phyloP scores from a whole-genome alignment of 2,888 invertebrate species.

The Thumatha senex region DNA sequence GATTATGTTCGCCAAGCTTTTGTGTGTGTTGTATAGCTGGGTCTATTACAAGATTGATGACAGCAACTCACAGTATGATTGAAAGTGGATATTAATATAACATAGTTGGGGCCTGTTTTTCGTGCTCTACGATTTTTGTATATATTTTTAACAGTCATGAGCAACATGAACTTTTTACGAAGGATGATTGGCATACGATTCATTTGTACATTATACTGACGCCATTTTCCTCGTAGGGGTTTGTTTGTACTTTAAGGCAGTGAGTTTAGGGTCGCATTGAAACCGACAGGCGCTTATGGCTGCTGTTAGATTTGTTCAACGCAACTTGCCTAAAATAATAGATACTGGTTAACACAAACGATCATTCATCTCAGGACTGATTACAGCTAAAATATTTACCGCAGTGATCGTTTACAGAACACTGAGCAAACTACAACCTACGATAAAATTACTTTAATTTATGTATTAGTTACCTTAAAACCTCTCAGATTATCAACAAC shows the following conservation, averaged over 20 bases:
- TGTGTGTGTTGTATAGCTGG: not conserved
- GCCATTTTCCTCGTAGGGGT: too few relatives aligned
- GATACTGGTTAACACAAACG: too few relatives aligned
- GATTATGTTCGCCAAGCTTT: not conserved
- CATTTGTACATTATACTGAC: not conserved
- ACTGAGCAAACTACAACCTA: too few relatives aligned
- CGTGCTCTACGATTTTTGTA: not conserved
- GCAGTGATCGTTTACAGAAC: too few relatives aligned
- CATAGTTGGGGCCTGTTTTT: not conserved
- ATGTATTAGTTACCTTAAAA: constrained; percentile 87
- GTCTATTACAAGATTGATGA: constrained; percentile 4
- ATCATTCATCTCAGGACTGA: too few relatives aligned
- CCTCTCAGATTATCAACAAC: constrained; percentile 94
- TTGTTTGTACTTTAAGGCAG: too few relatives aligned
- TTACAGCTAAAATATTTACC: too few relatives aligned
- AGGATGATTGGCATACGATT: not conserved
- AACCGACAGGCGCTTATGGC: too few relatives aligned
- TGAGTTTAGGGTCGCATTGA: too few relatives aligned
- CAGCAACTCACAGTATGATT: not conserved
- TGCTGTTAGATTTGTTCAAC: too few relatives aligned
- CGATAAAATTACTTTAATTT: too few relatives aligned
- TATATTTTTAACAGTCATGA: not conserved
- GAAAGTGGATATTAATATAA: not conserved
- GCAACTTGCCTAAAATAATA: too few relatives aligned
- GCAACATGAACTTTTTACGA: not conserved